phyloP scores from a whole-genome alignment of 2,888 invertebrate species.

The Hypolimnas misippus region DNA sequence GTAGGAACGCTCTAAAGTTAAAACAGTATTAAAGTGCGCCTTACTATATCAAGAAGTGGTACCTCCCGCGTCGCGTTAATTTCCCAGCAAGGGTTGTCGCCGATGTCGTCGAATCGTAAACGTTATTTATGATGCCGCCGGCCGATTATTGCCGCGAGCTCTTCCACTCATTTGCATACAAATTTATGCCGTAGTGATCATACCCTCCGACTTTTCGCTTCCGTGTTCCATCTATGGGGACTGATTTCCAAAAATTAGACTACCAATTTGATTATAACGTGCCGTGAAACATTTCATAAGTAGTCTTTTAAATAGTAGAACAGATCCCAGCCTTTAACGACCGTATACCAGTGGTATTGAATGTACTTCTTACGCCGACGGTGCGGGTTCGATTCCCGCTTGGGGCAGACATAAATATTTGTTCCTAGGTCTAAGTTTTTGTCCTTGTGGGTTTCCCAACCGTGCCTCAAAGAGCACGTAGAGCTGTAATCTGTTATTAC shows the following conservation, averaged over 20 bases:
- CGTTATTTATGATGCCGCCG: slow-evolving; percentile 73
- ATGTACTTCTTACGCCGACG: too few species aligned
- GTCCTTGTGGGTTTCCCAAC: too few species aligned
- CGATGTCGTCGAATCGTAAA: slow-evolving; percentile 70
- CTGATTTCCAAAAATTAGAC: slow-evolving; percentile 22
- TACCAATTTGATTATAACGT: background rate
- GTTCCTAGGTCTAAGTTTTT: too few species aligned
- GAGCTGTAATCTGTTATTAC: too few species aligned
- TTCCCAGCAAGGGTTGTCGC: slow-evolving; percentile 54
- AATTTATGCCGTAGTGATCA: slow-evolving; percentile 69
- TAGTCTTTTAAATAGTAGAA: too few species aligned
- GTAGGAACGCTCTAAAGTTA: slow-evolving; percentile 1
- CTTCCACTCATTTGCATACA: slow-evolving; percentile 74
- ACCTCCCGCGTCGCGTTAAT: slow-evolving; percentile 72
- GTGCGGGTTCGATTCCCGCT: too few species aligned
- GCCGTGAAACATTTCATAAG: too few species aligned
- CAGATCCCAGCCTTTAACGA: too few species aligned
- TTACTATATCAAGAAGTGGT: slow-evolving; percentile 38
- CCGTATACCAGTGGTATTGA: too few species aligned
- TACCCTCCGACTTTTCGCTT: slow-evolving; percentile 55
- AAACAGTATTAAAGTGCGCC: slow-evolving; percentile 21
- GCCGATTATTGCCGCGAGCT: slow-evolving; percentile 70
- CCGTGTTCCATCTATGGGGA: slow-evolving; percentile 44
- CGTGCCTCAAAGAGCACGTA: too few species aligned
- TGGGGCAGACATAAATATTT: too few species aligned